Base-by-base conservation (phyloP, 2,113 vertebrate species). In the Helogale parvula region DNA sequence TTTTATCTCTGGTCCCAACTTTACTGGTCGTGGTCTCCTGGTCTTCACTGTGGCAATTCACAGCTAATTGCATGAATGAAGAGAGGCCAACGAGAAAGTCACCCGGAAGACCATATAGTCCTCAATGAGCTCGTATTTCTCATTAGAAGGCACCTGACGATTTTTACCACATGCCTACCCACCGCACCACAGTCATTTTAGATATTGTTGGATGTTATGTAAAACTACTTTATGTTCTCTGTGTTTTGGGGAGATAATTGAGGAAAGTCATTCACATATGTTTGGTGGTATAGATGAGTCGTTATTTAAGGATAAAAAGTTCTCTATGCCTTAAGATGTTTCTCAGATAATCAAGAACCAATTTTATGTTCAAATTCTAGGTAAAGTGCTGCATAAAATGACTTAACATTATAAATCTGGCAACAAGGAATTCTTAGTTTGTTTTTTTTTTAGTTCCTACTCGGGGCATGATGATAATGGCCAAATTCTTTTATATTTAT, bases 1-100 rank as follows among this genome's bases (percentile, higher is more conserved):
- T 91, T 35, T 45, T 27, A 38, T 9, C 71, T 1, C 10, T 17
- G 66, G 23, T 60, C 74, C 66, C 84, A 76, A 19, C 65, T 5
- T 13, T 4, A 14, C 77, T 23, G 57, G 68, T 19, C 66, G 12
- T 0, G 0, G 33, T 21, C 79, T 35, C 54, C 31, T 31, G 15
- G 15, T 54, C 27, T 1, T n/a, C 71, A 27, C 29, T 14, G 1
- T 5, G 41, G 38, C 31, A 25, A 38, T 16, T 72, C 54, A 19
- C 35, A 33, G 82, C 9, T 69, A 93, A 76, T 5, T 33, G 52
- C 23, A 7, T 68, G 50, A 33, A 69, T 2, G 47, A 72, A 41
- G 77, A 65, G 19, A 50, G 38, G 45, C 31, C 0, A 2, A n/a
- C 25, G 29, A 14, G 3, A 0, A 13, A 50, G 47, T 47, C 81